Evolutionary conservation across 2,113 vertebrate genomes (phyloP), one percentile per base, ranked within the genome.

Genomic region (Corvus hawaiiensis): DNA sequence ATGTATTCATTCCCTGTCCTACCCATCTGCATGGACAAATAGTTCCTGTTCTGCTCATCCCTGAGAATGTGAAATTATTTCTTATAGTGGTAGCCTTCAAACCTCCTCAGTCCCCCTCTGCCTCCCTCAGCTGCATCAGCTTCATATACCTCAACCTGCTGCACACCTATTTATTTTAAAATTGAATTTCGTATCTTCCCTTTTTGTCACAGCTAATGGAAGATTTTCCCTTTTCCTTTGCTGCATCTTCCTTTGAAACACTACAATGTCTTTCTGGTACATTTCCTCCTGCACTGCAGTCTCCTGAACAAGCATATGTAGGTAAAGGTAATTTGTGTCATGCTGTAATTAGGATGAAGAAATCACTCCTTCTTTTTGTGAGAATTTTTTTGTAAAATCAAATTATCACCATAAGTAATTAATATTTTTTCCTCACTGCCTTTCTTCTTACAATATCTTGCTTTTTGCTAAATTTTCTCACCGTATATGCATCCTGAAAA

Each of bases 91-190:
- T 16, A 69, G 17, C 13, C 14, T 73, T 59, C 7, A 5, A 74
- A 78, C 3, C 0, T 12, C 3, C 3, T 48, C 33, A 61, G 49
- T 30, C 3, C 4, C 7, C 6, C 16, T 20, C 21, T 64, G 7
- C 11, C 15, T 78, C 18, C 8, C n/a, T 49, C n/a, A 78, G 17
- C 15, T 75, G 19, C 32, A 55, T 55, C 28, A 51, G 4, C 9
- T 77, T 71, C n/a, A 18, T 66, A 33, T 10, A 67, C 15, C n/a
- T 90, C 48, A 62, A 67, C 17, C 37, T 49, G 13, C 21, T 78
- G 39, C 52, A 30, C 16, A 51, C 6, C 4, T 49, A n/a, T 22
- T 77, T 37, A 12, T 73, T 30, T 46, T 33, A 51, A 71, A 46
- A 37, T 37, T 7, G 24, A 58, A 58, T 13, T 6, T n/a, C 23